These are phyloP conservation scores for Hypothenemus hampei DNA, from an alignment of 1,140 invertebrate genomes.

Conservation along the genomic window DNA sequence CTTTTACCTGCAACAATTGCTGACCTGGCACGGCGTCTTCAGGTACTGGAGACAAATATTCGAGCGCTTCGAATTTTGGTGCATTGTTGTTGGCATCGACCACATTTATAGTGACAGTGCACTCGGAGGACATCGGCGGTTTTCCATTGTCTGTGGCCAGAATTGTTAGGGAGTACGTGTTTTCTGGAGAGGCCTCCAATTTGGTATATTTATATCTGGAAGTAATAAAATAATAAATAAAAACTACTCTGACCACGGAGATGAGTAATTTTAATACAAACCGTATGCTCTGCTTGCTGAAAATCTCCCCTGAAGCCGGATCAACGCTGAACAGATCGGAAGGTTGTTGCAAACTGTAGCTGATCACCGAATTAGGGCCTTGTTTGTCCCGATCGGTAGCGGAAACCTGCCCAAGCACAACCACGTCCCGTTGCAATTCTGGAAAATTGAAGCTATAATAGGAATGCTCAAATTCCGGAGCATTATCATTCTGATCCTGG, in stretches of 20 bases:
- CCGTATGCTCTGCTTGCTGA: constrained; percentile 73
- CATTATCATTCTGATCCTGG: constrained; percentile 92
- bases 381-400: constrained; percentile 87
- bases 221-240: neutral
- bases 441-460: constrained; percentile 88
- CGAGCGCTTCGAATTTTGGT: constrained; percentile 68
- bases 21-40: constrained; percentile 67
- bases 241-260: neutral
- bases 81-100: constrained; percentile 88
- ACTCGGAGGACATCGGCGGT: constrained; percentile 82
- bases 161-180: constrained; percentile 78
- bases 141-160: constrained; percentile 90
- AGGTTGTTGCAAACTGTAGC: constrained; percentile 84
- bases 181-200: constrained; percentile 75
- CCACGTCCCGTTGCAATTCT: constrained; percentile 70
- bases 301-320: constrained; percentile 83
- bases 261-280: constrained; percentile 1
- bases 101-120: constrained; percentile 78
- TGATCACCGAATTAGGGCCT: constrained; percentile 90
- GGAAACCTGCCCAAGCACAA: constrained; percentile 82
- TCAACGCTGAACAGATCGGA: constrained; percentile 89
- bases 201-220: constrained; percentile 70
- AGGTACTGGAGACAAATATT: constrained; percentile 78
- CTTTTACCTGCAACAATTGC: constrained; percentile 65
- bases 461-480: constrained; percentile 83